Percentiles rank a stretch among this genome's conserved stretches.
These are phyloP conservation scores for Callipepla squamata DNA, from an alignment of 2,113 vertebrate genomes.

Conservation along the genomic window DNA sequence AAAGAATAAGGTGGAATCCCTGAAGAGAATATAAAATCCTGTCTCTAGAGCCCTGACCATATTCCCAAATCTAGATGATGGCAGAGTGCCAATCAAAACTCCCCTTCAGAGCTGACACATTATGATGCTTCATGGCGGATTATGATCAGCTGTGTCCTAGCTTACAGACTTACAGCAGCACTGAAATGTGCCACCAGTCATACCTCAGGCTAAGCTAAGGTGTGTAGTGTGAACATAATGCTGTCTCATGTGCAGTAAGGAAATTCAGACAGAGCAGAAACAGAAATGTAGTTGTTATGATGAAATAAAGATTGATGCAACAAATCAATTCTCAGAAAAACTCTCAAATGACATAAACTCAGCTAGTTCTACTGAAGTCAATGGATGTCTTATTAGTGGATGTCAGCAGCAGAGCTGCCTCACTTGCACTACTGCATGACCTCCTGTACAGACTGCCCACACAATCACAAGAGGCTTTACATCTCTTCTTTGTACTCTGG, in stretches of 20 bases:
- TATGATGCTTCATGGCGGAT: not conserved
- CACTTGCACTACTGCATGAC: fast-evolving
- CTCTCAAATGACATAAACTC: not conserved
- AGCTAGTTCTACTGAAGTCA: not conserved
- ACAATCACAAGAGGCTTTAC: not conserved
- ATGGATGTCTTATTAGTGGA: not conserved
- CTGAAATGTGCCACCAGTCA: not conserved
- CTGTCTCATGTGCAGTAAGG: not conserved
- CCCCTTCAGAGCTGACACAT: not conserved
- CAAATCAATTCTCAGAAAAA: not conserved
- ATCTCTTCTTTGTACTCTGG: not conserved
- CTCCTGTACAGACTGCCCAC: not conserved
- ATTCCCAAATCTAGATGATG: not conserved
- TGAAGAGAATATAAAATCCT: not conserved
- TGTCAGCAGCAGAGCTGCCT: not conserved
- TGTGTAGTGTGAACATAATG: not conserved
- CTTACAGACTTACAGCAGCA: not conserved
- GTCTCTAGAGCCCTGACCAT: not conserved
- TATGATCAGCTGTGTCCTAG: not conserved
- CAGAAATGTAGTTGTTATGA: not conserved
- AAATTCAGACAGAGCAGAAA: not conserved
- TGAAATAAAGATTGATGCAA: not conserved
- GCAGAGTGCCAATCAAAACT: not conserved
- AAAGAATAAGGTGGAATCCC: not conserved
- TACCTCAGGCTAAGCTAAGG: not conserved